Conservation (phyloP, 2,113 vertebrate species). For the Labrus mixtus region DNA sequence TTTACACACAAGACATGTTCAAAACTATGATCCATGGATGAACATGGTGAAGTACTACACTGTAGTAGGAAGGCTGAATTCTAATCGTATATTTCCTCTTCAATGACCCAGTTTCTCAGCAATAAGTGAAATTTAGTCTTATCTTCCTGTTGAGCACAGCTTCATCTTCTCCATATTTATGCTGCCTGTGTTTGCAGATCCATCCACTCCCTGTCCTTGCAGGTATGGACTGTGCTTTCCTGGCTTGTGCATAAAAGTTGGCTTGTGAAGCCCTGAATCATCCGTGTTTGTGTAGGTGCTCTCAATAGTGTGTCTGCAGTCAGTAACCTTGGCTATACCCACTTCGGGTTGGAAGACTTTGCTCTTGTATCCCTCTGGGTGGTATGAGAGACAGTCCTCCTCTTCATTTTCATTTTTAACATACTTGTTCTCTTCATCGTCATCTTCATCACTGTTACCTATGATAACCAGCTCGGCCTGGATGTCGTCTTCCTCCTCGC, state of each 20-base stretch:
- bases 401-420: slow-evolving; percentile 20
- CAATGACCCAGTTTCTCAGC: not conserved
- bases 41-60: not conserved
- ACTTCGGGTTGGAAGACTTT: slow-evolving; percentile 86
- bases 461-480: slow-evolving; percentile 93
- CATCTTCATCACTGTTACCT: slow-evolving; percentile 84
- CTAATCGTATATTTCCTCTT: not conserved
- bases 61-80: not conserved
- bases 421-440: slow-evolving; percentile 75
- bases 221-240: slow-evolving; percentile 47
- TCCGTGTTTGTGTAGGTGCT: slow-evolving; percentile 81
- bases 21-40: not conserved
- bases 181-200: slow-evolving; percentile 85
- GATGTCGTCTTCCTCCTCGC: slow-evolving; percentile 86
- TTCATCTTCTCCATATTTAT: slow-evolving; percentile 74
- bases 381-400: slow-evolving; percentile 79
- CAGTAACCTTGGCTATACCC: slow-evolving; percentile 26
- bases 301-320: slow-evolving; percentile 14
- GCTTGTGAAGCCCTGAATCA: slow-evolving; percentile 84
- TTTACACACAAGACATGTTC: not conserved
- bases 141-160: slow-evolving; percentile 39
- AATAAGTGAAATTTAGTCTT: not conserved
- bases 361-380: slow-evolving; percentile 85
- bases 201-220: slow-evolving; percentile 72
- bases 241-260: slow-evolving; percentile 75